phyloP scores from a whole-genome alignment of 2,888 invertebrate genomes.

The Drosophila ezoana region DNA sequence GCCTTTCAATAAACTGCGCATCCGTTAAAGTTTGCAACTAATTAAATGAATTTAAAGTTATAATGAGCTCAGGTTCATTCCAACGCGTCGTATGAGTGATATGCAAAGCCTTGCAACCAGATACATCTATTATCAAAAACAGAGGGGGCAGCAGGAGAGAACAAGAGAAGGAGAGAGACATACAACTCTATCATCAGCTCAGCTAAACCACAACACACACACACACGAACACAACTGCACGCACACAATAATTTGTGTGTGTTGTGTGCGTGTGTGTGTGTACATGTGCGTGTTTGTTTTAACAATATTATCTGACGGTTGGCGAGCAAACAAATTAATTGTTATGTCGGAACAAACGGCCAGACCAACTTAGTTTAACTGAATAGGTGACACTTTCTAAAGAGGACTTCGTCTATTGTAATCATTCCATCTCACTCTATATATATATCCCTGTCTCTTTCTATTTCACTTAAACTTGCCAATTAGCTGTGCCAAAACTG shows the following conservation, averaged over 20 bases:
- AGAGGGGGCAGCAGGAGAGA: neutral
- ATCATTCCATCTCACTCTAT: neutral
- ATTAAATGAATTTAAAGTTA: no score
- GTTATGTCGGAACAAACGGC: neutral
- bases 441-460: no score
- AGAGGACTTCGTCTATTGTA: neutral
- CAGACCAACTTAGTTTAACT: neutral
- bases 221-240: neutral
- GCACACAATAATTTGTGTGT: neutral
- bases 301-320: neutral
- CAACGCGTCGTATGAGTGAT: no score
- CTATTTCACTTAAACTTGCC: neutral
- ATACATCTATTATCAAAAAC: no score
- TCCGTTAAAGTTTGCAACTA: neutral
- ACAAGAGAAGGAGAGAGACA: neutral
- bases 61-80: no score
- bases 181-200: neutral
- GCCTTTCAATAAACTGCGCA: no score
- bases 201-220: neutral
- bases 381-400: neutral
- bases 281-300: neutral
- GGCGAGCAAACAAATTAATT: slow-evolving; percentile 1
- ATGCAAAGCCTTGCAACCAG: neutral
- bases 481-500: neutral
- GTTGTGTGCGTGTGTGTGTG: neutral